Conservation (phyloP, 2,113 vertebrate genomes). For the Hiodon tergisus region DNA sequence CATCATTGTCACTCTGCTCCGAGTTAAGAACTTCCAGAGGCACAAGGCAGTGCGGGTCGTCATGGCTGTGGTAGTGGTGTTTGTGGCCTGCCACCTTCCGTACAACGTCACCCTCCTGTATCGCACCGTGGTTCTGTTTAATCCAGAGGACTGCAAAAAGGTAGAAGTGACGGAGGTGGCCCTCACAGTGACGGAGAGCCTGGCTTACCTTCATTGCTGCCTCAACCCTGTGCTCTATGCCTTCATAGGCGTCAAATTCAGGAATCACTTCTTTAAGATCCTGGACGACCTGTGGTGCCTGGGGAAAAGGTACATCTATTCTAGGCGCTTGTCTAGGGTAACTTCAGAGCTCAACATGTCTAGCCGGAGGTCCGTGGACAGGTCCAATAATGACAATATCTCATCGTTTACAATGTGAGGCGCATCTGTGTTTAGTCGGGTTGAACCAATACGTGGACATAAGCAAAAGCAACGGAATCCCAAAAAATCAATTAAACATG, state of each 20-base stretch:
- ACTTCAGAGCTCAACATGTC: conserved; percentile 62
- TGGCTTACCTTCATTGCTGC: conserved; percentile 87
- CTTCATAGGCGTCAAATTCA: conserved; percentile 82
- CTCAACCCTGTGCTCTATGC: conserved; percentile 88
- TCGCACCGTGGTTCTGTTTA: conserved; percentile 48
- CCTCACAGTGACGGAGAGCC: conserved; percentile 52
- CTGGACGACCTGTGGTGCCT: conserved; percentile 70
- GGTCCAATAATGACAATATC: conserved; percentile 50
- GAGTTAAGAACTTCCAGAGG: conserved; percentile 73
- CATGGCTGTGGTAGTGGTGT: conserved; percentile 71
- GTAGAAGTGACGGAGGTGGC: conserved; percentile 35
- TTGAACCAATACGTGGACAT: too few species aligned
- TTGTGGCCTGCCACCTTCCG: conserved; percentile 78
- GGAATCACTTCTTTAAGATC: conserved; percentile 77
- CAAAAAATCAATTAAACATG: too few species aligned
- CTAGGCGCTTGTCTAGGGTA: conserved; percentile 48
- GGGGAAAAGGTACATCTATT: conserved; percentile 48
- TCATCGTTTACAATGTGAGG: conserved; percentile 76
- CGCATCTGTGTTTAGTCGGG: too few species aligned
- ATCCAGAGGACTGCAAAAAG: conserved; percentile 18
- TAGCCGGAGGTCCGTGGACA: conserved; percentile 65
- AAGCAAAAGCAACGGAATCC: too few species aligned
- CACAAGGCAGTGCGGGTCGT: conserved; percentile 83
- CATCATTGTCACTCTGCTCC: conserved; percentile 70
- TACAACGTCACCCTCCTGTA: conserved; percentile 71